Conservation (phyloP, 2,113 vertebrate species). For the Carassius carassius region DNA sequence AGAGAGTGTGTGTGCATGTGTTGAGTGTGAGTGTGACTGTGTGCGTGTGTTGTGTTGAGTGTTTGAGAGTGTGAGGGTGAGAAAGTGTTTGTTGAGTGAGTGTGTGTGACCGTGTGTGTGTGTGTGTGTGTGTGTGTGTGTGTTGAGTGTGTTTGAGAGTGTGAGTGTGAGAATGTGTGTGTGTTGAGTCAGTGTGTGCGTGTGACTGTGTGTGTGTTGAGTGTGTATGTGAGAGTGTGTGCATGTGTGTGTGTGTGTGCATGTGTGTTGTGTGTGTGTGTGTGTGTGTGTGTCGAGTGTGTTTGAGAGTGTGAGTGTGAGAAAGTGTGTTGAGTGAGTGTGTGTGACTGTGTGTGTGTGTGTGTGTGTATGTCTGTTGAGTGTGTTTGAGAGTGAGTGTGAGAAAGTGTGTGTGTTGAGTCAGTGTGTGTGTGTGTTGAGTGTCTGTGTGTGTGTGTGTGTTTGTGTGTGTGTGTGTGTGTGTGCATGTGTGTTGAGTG, state of each 20-base stretch:
- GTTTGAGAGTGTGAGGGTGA: too few species aligned
- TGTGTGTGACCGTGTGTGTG: constrained; percentile 18
- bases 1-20: too few species aligned
- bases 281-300: constrained; percentile 23
- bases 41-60: too few species aligned
- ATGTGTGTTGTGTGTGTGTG: not conserved
- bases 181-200: constrained; percentile 11
- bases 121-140: not conserved
- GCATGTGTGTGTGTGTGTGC: not conserved
- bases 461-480: not conserved
- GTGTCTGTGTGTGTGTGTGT: not conserved
- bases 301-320: too few species aligned
- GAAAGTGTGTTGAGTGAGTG: not conserved
- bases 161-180: too few species aligned
- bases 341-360: constrained; percentile 7
- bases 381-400: too few species aligned
- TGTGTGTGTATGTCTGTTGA: constrained; percentile 1
- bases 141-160: too few species aligned
- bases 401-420: too few species aligned
- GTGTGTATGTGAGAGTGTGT: constrained; percentile 22
- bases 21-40: too few species aligned
- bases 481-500: constrained; percentile 27
- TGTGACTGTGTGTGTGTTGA: too few species aligned
- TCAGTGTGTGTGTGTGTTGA: constrained; percentile 22
- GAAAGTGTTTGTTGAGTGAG: too few species aligned